Conservation (phyloP, 2,797 vertebrate species). For the Manis javanica region DNA sequence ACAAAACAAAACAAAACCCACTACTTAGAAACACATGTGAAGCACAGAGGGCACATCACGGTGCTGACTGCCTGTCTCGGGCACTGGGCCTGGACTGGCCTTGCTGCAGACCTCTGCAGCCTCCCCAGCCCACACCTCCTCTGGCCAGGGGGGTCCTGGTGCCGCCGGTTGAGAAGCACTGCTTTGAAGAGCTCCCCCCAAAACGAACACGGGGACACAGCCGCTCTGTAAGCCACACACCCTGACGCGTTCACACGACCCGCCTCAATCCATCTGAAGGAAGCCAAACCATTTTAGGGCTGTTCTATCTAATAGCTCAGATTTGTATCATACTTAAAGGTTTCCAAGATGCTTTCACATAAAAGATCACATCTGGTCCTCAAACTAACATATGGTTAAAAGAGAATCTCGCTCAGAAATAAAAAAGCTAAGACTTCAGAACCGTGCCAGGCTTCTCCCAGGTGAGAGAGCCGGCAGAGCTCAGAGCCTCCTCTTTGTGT, state of each 20-base stretch:
- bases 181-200: background rate
- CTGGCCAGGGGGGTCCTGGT: background rate
- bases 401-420: background rate
- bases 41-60: background rate
- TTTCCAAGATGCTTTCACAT: constrained; percentile 19
- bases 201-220: background rate
- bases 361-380: background rate
- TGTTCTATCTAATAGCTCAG: background rate
- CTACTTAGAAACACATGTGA: background rate
- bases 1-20: background rate
- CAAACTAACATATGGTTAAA: constrained; percentile 29
- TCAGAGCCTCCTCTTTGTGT: background rate
- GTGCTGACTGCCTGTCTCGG: background rate
- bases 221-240: background rate
- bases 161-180: background rate
- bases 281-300: background rate
- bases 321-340: background rate
- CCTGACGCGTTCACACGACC: background rate
- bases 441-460: too few species aligned
- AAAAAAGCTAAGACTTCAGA: background rate
- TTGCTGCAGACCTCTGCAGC: background rate
- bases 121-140: background rate
- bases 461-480: background rate
- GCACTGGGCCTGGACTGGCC: background rate
- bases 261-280: background rate